phyloP scores from a whole-genome alignment of 2,797 vertebrate genomes.

The Semaprochilodus insignis region DNA sequence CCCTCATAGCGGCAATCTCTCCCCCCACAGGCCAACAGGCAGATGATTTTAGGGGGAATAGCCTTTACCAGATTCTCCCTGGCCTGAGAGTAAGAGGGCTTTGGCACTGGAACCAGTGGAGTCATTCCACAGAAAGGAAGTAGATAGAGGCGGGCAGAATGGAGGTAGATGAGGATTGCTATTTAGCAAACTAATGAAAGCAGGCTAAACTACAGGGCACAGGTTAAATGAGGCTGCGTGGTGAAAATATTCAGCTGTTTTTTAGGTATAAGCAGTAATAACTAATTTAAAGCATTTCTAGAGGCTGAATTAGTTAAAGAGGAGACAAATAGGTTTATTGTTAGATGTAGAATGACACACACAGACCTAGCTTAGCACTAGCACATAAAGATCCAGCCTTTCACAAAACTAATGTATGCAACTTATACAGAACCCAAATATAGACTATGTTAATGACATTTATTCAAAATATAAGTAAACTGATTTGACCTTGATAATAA shows the following conservation, averaged over 20 bases:
- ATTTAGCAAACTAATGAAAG: conserved; percentile 4
- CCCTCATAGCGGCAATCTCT: conserved; percentile 84
- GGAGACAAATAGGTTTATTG: neutral
- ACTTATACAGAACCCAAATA: neutral
- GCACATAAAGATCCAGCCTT: neutral
- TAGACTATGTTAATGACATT: neutral
- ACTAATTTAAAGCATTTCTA: conserved; percentile 4
- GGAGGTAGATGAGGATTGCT: conserved; percentile 11
- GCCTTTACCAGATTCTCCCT: conserved; percentile 83
- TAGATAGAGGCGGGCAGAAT: neutral
- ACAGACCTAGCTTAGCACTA: neutral
- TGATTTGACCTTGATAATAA: neutral
- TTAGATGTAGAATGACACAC: neutral
- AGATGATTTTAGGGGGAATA: conserved; percentile 82
- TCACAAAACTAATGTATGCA: neutral
- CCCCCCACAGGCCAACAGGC: conserved; percentile 83
- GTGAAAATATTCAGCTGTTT: neutral
- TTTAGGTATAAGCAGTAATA: neutral
- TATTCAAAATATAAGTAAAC: neutral
- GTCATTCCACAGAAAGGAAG: conserved; percentile 54
- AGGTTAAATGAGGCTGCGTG: neutral
- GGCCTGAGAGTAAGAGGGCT: conserved; percentile 81
- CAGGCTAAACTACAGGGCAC: conserved; percentile 17
- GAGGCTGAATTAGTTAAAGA: neutral
- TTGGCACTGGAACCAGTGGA: conserved; percentile 73